Conservation (phyloP, 1,140 invertebrate genomes). For the Drosophila seguyi region DNA sequence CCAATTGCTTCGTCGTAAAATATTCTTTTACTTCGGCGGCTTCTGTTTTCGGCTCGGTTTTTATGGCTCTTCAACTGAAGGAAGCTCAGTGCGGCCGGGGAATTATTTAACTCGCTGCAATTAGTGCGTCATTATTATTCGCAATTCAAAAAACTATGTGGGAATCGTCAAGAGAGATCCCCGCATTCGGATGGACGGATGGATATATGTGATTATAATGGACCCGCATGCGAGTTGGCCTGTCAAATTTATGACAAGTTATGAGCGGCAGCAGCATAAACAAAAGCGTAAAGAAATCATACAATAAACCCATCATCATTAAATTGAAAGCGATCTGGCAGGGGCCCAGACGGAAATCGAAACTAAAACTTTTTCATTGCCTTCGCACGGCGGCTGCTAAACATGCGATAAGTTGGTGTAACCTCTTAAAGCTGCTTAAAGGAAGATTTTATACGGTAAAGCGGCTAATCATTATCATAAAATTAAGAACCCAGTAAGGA, state of each 20-base stretch:
- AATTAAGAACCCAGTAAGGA: neutral
- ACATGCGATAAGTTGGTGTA: constrained; percentile 67
- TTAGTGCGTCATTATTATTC: constrained; percentile 81
- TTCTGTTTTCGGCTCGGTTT: constrained; percentile 35
- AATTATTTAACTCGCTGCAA: constrained; percentile 66
- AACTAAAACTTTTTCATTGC: constrained; percentile 38
- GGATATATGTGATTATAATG: constrained; percentile 48
- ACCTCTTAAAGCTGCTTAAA: constrained; percentile 69
- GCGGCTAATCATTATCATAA: too few species aligned
- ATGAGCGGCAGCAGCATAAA: constrained; percentile 78
- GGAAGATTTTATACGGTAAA: too few species aligned
- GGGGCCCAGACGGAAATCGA: constrained; percentile 25
- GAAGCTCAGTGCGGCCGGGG: constrained; percentile 28
- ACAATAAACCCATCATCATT: constrained; percentile 63
- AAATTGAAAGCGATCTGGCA: constrained; percentile 45
- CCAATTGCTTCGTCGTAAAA: constrained; percentile 79
- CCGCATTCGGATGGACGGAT: constrained; percentile 19
- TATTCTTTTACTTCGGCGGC: constrained; percentile 29
- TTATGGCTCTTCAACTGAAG: constrained; percentile 71
- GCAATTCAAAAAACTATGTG: constrained; percentile 79
- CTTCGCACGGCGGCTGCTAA: constrained; percentile 42
- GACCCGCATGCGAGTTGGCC: constrained; percentile 62
- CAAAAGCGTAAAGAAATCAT: constrained; percentile 60
- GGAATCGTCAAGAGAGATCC: constrained; percentile 47
- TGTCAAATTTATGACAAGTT: constrained; percentile 83